These are phyloP conservation scores for Carposina sasakii DNA, from an alignment of 1,140 invertebrate genomes.

Conservation along the genomic window DNA sequence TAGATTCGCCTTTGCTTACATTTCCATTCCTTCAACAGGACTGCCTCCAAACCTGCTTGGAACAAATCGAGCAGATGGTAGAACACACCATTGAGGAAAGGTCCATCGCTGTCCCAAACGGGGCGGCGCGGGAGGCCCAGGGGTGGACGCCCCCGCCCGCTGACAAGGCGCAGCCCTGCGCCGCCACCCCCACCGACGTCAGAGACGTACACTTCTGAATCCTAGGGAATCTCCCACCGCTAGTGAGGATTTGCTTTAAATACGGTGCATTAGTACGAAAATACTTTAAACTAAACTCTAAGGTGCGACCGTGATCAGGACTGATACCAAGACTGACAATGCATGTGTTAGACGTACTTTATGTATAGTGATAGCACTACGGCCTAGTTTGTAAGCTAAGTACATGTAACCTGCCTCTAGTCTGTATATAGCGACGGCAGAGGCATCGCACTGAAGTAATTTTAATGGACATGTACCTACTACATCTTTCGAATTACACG, in stretches of 20 bases:
- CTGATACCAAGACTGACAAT: slow-evolving; percentile 69
- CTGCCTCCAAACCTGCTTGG: slow-evolving; percentile 80
- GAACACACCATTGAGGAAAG: slow-evolving; percentile 69
- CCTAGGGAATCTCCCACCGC: neutral
- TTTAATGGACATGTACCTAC: too few relatives aligned
- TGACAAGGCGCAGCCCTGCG: slow-evolving; percentile 79
- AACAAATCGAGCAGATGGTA: slow-evolving; percentile 83
- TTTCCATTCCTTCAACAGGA: too few relatives aligned
- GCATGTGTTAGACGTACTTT: slow-evolving; percentile 58
- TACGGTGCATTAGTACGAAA: slow-evolving; percentile 62
- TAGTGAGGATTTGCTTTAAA: slow-evolving; percentile 39
- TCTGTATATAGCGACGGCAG: slow-evolving; percentile 30
- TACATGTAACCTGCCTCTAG: slow-evolving; percentile 46
- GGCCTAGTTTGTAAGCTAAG: slow-evolving; percentile 44
- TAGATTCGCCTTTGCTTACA: too few relatives aligned
- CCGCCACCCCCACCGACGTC: slow-evolving; percentile 86
- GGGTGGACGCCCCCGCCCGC: slow-evolving; percentile 75
- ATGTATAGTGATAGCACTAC: slow-evolving; percentile 45
- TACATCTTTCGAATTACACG: slow-evolving; percentile 46
- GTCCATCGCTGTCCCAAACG: slow-evolving; percentile 54
- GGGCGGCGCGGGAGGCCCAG: slow-evolving; percentile 73
- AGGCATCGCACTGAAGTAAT: slow-evolving; percentile 21
- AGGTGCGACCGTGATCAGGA: slow-evolving; percentile 60
- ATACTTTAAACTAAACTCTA: slow-evolving; percentile 63
- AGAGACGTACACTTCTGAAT: slow-evolving; percentile 81